phyloP scores from a whole-genome alignment of 2,888 invertebrate genomes.

The Hypomecis atomaria region DNA sequence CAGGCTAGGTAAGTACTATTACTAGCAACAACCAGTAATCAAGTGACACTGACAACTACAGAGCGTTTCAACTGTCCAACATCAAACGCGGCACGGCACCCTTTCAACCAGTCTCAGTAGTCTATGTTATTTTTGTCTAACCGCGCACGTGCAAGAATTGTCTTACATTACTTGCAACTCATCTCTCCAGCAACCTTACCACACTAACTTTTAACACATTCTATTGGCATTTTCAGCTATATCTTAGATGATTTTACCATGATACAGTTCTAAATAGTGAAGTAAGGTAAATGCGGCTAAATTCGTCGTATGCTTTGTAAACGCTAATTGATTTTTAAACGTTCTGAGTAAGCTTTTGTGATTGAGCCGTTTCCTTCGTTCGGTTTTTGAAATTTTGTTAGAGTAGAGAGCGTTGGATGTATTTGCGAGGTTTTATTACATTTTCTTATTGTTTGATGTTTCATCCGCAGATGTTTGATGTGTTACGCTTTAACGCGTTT shows the following conservation, averaged over 20 bases:
- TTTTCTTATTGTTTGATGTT: slow-evolving; percentile 1
- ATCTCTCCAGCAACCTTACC: slow-evolving; percentile 11
- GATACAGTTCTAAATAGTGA: slow-evolving; percentile 13
- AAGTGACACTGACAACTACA: no score
- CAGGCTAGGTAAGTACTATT: no score
- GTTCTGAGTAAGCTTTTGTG: slow-evolving; percentile 62
- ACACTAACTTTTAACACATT: neutral
- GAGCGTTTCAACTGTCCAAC: slow-evolving; percentile 21
- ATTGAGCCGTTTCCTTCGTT: slow-evolving; percentile 58
- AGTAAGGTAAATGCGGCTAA: slow-evolving; percentile 14
- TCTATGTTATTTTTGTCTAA: slow-evolving; percentile 76
- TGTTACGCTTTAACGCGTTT: neutral
- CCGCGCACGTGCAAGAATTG: slow-evolving; percentile 60
- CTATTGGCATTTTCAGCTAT: neutral
- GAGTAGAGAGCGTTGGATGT: slow-evolving; percentile 14
- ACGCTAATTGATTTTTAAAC: slow-evolving; percentile 76
- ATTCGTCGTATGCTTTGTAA: slow-evolving; percentile 33
- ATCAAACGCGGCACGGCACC: slow-evolving; percentile 38
- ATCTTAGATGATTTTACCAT: neutral
- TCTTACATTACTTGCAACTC: slow-evolving; percentile 25
- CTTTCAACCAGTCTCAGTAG: slow-evolving; percentile 62
- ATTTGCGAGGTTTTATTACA: slow-evolving; percentile 18
- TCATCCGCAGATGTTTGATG: no score
- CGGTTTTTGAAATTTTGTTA: slow-evolving; percentile 24
- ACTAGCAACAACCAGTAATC: no score